A percentile compares a stretch with the other conserved stretches of the same genome.
These are phyloP conservation scores for Andrena bucephala DNA, from an alignment of 2,888 invertebrate genomes.

Conservation along the genomic window DNA sequence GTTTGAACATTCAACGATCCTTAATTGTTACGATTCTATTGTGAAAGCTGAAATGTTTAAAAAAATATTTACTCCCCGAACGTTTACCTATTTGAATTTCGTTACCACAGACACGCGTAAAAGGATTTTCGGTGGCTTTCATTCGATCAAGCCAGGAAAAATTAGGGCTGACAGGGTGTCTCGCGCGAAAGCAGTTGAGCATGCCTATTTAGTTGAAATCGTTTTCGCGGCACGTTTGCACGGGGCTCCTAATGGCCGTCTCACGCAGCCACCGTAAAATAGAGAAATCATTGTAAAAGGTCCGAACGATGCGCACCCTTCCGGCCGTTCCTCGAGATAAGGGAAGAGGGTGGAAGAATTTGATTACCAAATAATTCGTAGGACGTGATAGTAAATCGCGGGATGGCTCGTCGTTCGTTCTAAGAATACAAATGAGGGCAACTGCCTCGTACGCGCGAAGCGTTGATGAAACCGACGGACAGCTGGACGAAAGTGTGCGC, in stretches of 20 bases:
- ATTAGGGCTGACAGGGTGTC: constrained; percentile 31
- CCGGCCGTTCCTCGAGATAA: constrained; percentile 60
- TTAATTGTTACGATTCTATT: neutral
- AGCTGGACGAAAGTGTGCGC: constrained; percentile 23
- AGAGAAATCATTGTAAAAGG: constrained; percentile 82
- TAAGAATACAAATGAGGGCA: constrained; percentile 85
- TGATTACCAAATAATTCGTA: constrained; percentile 85
- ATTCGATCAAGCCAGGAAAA: neutral
- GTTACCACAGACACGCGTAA: neutral
- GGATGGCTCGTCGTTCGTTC: constrained; percentile 75
- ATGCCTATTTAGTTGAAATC: constrained; percentile 17
- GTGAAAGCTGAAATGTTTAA: neutral
- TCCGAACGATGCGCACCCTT: constrained; percentile 63
- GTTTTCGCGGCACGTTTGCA: constrained; percentile 66
- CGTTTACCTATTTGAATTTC: neutral
- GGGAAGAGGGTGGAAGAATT: constrained; percentile 77
- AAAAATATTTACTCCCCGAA: neutral
- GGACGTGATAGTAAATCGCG: constrained; percentile 84
- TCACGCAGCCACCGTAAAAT: constrained; percentile 82
- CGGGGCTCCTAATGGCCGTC: constrained; percentile 74
- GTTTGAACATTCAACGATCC: too few relatives aligned
- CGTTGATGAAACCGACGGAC: constrained; percentile 48
- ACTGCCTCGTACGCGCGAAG: constrained; percentile 72
- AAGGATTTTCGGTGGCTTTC: neutral
- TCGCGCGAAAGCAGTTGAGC: neutral